Percentiles rank a stretch among this genome's conserved stretches.
These are phyloP conservation scores for Triplophysa tibetana DNA, from an alignment of 2,113 vertebrate genomes.

Conservation along the genomic window DNA sequence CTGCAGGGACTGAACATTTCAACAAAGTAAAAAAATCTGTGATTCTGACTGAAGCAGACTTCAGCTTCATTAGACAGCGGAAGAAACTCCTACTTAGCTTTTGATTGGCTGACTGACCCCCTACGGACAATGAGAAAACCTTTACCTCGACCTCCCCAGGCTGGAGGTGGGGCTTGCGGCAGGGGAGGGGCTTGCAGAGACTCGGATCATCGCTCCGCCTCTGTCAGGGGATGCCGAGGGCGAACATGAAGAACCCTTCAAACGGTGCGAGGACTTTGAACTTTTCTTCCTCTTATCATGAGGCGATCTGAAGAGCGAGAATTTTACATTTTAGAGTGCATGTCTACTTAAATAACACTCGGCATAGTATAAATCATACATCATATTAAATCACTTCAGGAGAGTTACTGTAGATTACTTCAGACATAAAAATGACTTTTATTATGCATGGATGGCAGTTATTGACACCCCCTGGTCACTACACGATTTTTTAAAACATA, in stretches of 20 bases:
- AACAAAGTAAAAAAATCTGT: slow-evolving; percentile 20
- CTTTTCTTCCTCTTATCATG: slow-evolving; percentile 83
- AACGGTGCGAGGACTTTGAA: slow-evolving; percentile 75
- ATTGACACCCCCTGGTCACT: no score
- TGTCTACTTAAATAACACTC: no score
- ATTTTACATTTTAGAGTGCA: neutral
- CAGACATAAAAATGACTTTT: no score
- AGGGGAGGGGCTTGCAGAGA: slow-evolving; percentile 81
- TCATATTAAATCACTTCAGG: no score
- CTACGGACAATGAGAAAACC: neutral
- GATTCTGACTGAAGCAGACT: slow-evolving; percentile 5
- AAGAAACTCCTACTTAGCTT: neutral
- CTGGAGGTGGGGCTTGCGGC: slow-evolving; percentile 89
- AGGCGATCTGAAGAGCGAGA: slow-evolving; percentile 71
- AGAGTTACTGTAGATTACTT: no score
- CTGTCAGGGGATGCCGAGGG: slow-evolving; percentile 80
- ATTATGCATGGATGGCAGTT: no score
- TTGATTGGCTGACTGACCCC: neutral
- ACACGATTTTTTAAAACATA: no score
- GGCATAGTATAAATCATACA: no score
- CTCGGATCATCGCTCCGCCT: slow-evolving; percentile 67
- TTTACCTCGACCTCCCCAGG: slow-evolving; percentile 85
- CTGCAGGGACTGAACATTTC: neutral
- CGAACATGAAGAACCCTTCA: slow-evolving; percentile 78
- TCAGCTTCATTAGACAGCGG: neutral